phyloP scores from a whole-genome alignment of 1,140 invertebrate species.

The Lordiphosa stackelbergi region DNA sequence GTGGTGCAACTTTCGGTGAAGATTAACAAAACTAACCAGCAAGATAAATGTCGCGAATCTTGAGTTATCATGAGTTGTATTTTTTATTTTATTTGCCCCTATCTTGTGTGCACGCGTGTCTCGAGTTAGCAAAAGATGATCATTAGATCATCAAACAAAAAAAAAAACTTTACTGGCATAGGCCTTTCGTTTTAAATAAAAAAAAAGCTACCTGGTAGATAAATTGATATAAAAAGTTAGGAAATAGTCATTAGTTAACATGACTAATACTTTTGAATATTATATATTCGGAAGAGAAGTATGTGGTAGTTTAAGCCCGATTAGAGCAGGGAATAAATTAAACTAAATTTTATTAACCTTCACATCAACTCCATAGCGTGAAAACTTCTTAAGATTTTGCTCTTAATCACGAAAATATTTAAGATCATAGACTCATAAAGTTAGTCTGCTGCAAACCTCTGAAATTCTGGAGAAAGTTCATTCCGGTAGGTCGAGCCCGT shows the following conservation, averaged over 20 bases:
- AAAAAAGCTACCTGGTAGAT: neutral
- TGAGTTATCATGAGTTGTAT: slow-evolving; percentile 8
- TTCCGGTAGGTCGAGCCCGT: too few relatives aligned
- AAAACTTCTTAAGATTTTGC: too few relatives aligned
- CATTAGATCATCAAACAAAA: slow-evolving; percentile 34
- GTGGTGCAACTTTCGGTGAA: slow-evolving; percentile 35
- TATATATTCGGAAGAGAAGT: too few relatives aligned
- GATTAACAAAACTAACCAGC: slow-evolving; percentile 37
- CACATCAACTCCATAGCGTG: too few relatives aligned
- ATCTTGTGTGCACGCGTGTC: slow-evolving; percentile 4
- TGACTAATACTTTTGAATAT: too few relatives aligned
- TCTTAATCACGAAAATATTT: too few relatives aligned
- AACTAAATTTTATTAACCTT: too few relatives aligned
- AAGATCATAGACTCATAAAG: too few relatives aligned
- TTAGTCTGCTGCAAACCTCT: too few relatives aligned
- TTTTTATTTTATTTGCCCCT: slow-evolving; percentile 19
- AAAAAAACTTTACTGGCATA: slow-evolving; percentile 6
- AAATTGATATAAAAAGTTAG: neutral
- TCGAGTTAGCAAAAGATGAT: slow-evolving; percentile 11
- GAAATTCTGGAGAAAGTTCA: too few relatives aligned
- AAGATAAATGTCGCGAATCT: neutral
- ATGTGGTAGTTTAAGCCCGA: too few relatives aligned
- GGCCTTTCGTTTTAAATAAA: neutral
- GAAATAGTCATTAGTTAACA: neutral
- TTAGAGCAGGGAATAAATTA: too few relatives aligned